phyloP scores from a whole-genome alignment of 2,113 vertebrate species.

The Vombatus ursinus region DNA sequence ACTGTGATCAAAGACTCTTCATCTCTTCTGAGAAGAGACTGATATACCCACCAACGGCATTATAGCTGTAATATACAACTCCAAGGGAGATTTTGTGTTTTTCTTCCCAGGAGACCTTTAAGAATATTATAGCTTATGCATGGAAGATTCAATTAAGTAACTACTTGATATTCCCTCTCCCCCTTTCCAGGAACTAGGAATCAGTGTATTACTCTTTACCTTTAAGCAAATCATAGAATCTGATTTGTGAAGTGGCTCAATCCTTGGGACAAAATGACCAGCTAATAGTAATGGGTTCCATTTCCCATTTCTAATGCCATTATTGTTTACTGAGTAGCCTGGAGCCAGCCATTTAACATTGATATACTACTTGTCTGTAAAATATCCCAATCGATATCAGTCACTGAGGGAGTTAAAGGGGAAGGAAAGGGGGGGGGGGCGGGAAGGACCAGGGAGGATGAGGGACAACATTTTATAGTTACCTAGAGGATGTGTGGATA shows the following conservation, averaged over 20 bases:
- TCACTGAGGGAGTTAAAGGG: not conserved
- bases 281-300: not conserved
- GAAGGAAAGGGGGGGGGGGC: not conserved
- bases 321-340: not conserved
- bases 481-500: not conserved
- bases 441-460: not conserved
- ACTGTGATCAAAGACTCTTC: not conserved
- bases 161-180: not conserved
- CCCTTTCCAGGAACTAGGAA: not conserved
- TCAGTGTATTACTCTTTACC: not conserved
- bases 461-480: not conserved
- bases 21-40: not conserved
- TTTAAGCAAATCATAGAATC: conserved; percentile 7
- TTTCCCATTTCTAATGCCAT: not conserved
- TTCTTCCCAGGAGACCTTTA: not conserved
- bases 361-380: not conserved
- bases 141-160: not conserved
- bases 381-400: not conserved
- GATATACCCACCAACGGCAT: not conserved
- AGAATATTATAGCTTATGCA: not conserved
- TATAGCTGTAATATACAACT: not conserved
- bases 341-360: not conserved
- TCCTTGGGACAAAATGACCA: not conserved
- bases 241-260: not conserved
- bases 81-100: not conserved